A percentile compares a stretch with the other conserved stretches of the same genome.
phyloP scores from a whole-genome alignment of 2,888 invertebrate genomes.

The Rugalucina vietnamica region DNA sequence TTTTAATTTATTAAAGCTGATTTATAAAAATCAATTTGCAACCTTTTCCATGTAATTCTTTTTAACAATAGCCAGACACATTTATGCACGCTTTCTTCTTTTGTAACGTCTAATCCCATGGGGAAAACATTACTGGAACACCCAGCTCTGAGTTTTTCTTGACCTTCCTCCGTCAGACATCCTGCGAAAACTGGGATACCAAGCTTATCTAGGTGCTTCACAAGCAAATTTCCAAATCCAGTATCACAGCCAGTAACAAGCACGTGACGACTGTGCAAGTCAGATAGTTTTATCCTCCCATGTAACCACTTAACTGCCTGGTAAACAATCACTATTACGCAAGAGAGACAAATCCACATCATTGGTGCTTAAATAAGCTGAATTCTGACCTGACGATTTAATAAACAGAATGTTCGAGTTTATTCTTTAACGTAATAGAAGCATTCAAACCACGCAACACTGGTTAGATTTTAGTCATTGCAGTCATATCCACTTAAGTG shows the following conservation, averaged over 20 bases:
- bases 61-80: conserved; percentile 48
- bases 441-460: too few relatives aligned
- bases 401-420: too few relatives aligned
- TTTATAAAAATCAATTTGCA: too few relatives aligned
- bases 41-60: conserved; percentile 4
- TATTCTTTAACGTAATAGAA: too few relatives aligned
- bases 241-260: conserved; percentile 74
- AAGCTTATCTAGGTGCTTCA: conserved; percentile 60
- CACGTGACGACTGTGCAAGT: conserved; percentile 59
- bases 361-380: too few relatives aligned
- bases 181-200: conserved; percentile 68
- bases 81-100: conserved; percentile 54
- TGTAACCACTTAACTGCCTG: not conserved
- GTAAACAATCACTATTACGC: too few relatives aligned
- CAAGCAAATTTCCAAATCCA: conserved; percentile 70
- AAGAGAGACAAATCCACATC: too few relatives aligned
- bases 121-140: conserved; percentile 52
- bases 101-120: conserved; percentile 62
- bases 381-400: too few relatives aligned
- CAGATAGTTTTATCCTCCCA: too few relatives aligned
- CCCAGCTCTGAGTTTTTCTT: conserved; percentile 38
- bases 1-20: too few relatives aligned
- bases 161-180: conserved; percentile 61
- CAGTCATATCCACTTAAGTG: too few relatives aligned
- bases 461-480: too few relatives aligned